A percentile compares a stretch with the other conserved stretches of the same genome.
Conservation (phyloP, 2,797 vertebrate species). For the Oryzias dopingdopingensis region DNA sequence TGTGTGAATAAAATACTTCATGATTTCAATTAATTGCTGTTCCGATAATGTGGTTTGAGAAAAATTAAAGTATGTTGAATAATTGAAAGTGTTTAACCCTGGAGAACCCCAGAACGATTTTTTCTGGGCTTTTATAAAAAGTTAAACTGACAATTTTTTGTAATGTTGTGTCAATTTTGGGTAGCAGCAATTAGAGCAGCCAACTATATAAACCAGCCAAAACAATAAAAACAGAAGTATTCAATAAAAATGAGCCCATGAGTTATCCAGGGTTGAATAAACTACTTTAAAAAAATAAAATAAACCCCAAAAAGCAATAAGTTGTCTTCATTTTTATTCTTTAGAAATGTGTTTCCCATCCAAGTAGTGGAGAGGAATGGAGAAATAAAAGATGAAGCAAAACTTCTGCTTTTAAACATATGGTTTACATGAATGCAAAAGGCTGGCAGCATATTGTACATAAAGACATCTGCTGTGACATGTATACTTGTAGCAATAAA, state of each 20-base stretch:
- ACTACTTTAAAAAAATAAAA: not conserved
- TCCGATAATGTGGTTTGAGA: too few relatives aligned
- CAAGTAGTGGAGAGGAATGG: conserved; percentile 55
- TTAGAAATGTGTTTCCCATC: conserved; percentile 47
- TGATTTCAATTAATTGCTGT: too few relatives aligned
- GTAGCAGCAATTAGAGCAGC: not conserved
- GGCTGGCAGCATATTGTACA: conserved; percentile 48
- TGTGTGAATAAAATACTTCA: too few relatives aligned
- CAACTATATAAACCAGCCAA: not conserved
- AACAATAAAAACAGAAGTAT: too few relatives aligned
- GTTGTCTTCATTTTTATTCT: conserved; percentile 51
- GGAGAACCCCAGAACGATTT: too few relatives aligned
- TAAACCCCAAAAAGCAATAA: conserved; percentile 11
- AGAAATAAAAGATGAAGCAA: conserved; percentile 55
- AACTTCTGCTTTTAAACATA: conserved; percentile 57
- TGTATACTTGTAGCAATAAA: conserved; percentile 57
- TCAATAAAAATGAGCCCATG: too few relatives aligned
- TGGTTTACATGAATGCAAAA: conserved; percentile 37
- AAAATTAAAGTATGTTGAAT: too few relatives aligned
- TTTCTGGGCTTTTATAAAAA: not conserved
- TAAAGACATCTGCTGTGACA: conserved; percentile 61
- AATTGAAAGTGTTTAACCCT: too few relatives aligned
- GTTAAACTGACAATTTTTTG: not conserved
- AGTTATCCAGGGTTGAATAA: too few relatives aligned
- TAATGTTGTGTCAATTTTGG: too few relatives aligned